Evolutionary conservation across 2,888 invertebrate species (phyloP).

Genomic region (Chaetogeoica ovagalla): DNA sequence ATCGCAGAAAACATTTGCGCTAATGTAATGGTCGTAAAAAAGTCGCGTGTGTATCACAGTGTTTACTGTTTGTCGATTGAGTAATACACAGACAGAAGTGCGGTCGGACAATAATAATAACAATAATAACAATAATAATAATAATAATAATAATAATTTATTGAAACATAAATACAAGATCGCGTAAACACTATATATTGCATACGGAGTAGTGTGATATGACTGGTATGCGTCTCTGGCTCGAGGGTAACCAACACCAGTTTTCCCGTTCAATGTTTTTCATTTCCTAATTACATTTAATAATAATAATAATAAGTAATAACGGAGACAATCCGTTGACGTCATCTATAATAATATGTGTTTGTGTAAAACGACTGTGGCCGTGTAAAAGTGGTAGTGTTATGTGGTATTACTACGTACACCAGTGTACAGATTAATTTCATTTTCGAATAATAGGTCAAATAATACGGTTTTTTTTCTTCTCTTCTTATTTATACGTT

Average conservation of each 20-base stretch:
- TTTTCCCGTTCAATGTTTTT: slow-evolving; percentile 1
- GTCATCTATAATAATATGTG: slow-evolving; percentile 2
- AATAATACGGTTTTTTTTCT: no score
- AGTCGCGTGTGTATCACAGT: no score
- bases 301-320: neutral
- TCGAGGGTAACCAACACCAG: neutral
- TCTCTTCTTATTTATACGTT: no score
- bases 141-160: no score
- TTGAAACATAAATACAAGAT: no score
- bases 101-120: no score
- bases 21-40: no score
- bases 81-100: no score
- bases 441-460: neutral
- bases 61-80: no score
- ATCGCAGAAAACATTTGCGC: no score
- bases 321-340: neutral
- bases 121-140: no score
- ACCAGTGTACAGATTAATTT: neutral
- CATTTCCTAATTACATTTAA: slow-evolving; percentile 20
- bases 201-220: neutral
- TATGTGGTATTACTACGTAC: neutral
- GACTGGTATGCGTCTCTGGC: neutral
- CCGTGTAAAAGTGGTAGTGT: neutral
- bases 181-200: neutral
- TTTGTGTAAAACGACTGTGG: no score